These are phyloP conservation scores for Macrosoma leucophasiata DNA, from an alignment of 2,888 invertebrate genomes.

Conservation along the genomic window DNA sequence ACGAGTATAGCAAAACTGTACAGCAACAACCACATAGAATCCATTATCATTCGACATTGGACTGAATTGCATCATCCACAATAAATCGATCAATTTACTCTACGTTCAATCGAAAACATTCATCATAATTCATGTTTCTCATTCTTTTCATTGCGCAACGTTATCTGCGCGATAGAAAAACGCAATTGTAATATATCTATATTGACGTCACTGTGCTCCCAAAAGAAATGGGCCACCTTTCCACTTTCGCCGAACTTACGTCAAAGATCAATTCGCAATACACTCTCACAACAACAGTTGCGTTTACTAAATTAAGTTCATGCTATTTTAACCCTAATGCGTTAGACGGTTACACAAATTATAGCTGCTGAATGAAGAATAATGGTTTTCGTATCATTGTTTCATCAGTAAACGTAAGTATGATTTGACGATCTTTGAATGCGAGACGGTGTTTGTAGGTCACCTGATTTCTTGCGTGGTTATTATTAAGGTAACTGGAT, in stretches of 20 bases:
- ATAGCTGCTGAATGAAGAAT: too few relatives aligned
- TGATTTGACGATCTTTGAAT: constrained; percentile 15
- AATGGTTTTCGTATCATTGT: too few relatives aligned
- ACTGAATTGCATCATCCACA: constrained; percentile 7
- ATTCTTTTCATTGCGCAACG: constrained; percentile 50
- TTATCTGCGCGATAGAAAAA: constrained; percentile 38
- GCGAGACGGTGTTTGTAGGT: constrained; percentile 37
- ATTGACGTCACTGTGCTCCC: constrained; percentile 58
- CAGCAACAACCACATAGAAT: too few relatives aligned
- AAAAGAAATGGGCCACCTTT: constrained; percentile 62
- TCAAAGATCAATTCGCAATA: too few relatives aligned
- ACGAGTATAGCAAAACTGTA: too few relatives aligned
- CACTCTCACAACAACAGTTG: too few relatives aligned
- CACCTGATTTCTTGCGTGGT: constrained; percentile 42
- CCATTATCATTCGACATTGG: too few relatives aligned
- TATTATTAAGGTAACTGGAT: constrained; percentile 47
- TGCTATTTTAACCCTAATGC: too few relatives aligned
- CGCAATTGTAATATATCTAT: constrained; percentile 29
- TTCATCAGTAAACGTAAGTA: too few relatives aligned
- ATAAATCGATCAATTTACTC: constrained; percentile 24
- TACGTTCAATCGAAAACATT: constrained; percentile 17
- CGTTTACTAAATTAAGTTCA: too few relatives aligned
- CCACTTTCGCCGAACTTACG: constrained; percentile 49
- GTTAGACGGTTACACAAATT: too few relatives aligned
- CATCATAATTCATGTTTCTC: constrained; percentile 25